Conservation (phyloP, 1,140 invertebrate species). For the Drosophila ananassae region DNA sequence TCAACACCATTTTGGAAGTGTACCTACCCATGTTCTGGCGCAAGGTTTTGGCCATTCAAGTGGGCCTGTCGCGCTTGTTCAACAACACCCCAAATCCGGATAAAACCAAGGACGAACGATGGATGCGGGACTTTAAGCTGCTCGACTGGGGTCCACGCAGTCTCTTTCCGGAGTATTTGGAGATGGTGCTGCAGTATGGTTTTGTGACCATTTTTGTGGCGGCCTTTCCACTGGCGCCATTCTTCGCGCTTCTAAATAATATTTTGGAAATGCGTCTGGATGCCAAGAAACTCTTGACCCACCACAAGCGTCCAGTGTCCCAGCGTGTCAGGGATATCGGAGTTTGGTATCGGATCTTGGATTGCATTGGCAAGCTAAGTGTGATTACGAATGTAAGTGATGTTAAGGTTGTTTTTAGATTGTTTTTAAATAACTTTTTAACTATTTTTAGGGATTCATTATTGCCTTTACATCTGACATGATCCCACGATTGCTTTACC, state of each 20-base stretch:
- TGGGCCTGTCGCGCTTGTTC: conserved; percentile 67
- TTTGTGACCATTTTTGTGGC: conserved; percentile 96
- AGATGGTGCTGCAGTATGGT: conserved; percentile 98
- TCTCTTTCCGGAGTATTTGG: conserved; percentile 97
- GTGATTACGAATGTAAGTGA: conserved; percentile 97
- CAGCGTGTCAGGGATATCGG: conserved; percentile 94
- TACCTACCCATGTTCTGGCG: conserved; percentile 90
- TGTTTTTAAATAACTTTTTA: too few relatives aligned
- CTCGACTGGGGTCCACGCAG: conserved; percentile 95
- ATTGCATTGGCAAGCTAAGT: conserved; percentile 94
- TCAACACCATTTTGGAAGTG: conserved; percentile 95
- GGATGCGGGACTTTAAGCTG: conserved; percentile 96
- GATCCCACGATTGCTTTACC: conserved; percentile 96
- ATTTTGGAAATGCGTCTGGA: conserved; percentile 95
- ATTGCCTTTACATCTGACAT: conserved; percentile 99
- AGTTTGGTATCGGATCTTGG: conserved; percentile 96
- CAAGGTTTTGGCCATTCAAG: conserved; percentile 88
- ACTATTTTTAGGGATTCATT: conserved; percentile 97
- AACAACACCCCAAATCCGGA: conserved; percentile 73
- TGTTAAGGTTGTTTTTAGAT: too few relatives aligned
- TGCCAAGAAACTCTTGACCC: conserved; percentile 93
- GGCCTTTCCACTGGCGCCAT: conserved; percentile 94
- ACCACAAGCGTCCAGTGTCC: conserved; percentile 93
- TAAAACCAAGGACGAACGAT: conserved; percentile 87
- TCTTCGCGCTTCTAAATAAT: conserved; percentile 95